These are phyloP conservation scores for Epinephelus cyanopodus DNA, from an alignment of 2,113 vertebrate genomes.

Conservation along the genomic window DNA sequence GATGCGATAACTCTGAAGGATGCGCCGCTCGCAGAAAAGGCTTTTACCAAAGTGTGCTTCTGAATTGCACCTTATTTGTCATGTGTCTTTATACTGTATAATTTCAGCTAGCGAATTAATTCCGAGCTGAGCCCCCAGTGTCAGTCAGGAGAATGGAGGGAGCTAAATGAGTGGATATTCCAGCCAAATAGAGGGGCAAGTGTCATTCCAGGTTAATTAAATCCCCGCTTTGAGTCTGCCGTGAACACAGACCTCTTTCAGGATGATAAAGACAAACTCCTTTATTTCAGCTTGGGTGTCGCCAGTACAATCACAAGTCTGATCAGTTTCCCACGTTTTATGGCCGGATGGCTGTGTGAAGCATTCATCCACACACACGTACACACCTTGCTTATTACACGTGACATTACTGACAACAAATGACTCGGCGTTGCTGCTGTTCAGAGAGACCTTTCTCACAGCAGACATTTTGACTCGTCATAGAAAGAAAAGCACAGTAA, in stretches of 20 bases:
- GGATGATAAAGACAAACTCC: conserved; percentile 41
- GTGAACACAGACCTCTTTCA: conserved; percentile 53
- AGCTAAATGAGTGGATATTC: conserved; percentile 73
- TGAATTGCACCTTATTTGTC: conserved; percentile 74
- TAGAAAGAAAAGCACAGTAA: no score
- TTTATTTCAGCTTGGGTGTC: conserved; percentile 14
- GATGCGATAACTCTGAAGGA: conserved; percentile 57
- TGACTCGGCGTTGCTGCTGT: background rate
- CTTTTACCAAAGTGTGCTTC: conserved; percentile 31
- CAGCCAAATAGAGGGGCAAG: conserved; percentile 57
- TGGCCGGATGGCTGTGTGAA: background rate
- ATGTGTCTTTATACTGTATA: conserved; percentile 71
- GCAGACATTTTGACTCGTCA: no score
- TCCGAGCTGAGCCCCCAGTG: conserved; percentile 53
- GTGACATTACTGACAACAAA: conserved; percentile 8
- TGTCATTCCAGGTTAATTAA: conserved; percentile 78
- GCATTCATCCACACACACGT: conserved; percentile 18
- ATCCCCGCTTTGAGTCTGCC: conserved; percentile 58
- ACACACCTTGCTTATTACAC: background rate
- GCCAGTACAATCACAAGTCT: conserved; percentile 17
- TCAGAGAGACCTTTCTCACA: background rate
- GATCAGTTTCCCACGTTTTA: conserved; percentile 34
- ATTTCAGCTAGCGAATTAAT: conserved; percentile 69
- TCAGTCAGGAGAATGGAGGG: conserved; percentile 62
- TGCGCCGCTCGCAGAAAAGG: conserved; percentile 38